Evolutionary conservation across 2,113 vertebrate species (phyloP).

Genomic region (Hirundichthys speculiger): DNA sequence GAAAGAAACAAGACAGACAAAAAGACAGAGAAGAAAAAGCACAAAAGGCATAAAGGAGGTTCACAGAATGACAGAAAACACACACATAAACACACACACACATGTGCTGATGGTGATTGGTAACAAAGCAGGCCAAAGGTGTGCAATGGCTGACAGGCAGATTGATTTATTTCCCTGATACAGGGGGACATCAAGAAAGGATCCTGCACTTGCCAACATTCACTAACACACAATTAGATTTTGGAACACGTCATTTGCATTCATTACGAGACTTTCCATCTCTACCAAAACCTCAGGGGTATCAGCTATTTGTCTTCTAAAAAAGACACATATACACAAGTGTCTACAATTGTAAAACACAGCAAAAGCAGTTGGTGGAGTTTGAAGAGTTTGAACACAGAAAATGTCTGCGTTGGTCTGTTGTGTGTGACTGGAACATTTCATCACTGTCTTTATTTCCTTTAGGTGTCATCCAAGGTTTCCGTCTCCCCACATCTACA

Average conservation of each 20-base stretch:
- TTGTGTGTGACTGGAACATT: constrained; percentile 33
- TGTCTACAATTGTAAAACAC: constrained; percentile 39
- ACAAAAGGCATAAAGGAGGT: constrained; percentile 29
- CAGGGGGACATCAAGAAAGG: constrained; percentile 37
- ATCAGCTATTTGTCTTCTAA: constrained; percentile 44
- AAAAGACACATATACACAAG: constrained; percentile 8
- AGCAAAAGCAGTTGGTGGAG: neutral
- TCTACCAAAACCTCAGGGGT: constrained; percentile 35
- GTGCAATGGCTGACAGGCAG: constrained; percentile 58
- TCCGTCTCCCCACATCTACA: constrained; percentile 20
- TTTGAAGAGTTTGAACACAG: constrained; percentile 14
- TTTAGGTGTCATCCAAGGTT: constrained; percentile 37
- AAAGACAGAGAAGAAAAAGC: constrained; percentile 26
- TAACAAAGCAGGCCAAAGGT: constrained; percentile 54
- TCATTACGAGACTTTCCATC: constrained; percentile 52
- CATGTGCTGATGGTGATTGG: constrained; percentile 23
- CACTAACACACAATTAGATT: constrained; percentile 3
- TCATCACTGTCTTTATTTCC: constrained; percentile 60
- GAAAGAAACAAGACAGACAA: constrained; percentile 30
- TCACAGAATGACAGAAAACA: constrained; percentile 54
- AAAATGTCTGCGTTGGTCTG: constrained; percentile 8
- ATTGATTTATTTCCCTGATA: constrained; percentile 65
- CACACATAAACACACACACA: constrained; percentile 3
- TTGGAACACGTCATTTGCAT: constrained; percentile 50
- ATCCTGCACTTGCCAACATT: constrained; percentile 33